Evolutionary conservation across 2,888 invertebrate species (phyloP), one percentile per base, ranked within the genome.

Genomic region (Listrodromus nycthemerus): DNA sequence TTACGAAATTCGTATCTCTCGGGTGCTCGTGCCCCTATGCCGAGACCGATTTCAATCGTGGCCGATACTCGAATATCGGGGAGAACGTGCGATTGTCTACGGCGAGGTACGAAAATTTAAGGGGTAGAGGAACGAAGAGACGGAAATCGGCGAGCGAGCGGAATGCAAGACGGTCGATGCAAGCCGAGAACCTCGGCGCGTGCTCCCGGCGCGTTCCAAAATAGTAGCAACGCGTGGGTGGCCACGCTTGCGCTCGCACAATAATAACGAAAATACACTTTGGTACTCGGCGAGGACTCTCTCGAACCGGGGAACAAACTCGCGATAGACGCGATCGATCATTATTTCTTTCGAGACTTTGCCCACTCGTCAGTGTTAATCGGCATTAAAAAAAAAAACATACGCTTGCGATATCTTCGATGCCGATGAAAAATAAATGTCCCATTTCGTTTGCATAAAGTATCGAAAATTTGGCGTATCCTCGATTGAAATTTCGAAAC

Each of bases 141-240:
- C 24, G 45, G 1, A 10, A 10, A 52, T 33, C n/a, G 27, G 30
- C 30, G 52, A 33, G 13, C 19, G 30, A 1, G 19, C 21, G 19
- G 30, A 55, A 45, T 30, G 21, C 13, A 19, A 27, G 16, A 13
- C 33, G 16, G n/a, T 50, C 63, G 48, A 10, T 48, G 63, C 41
- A 48, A 21, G 48, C 33, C 33, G 65, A 16, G 33, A 63, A 50
- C 30, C 19, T 48, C 21, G 50, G 13, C 19, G 48, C 50, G 10
- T 76, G 78, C 73, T 84, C 86, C 86, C 87, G 90, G 91, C 91
- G 91, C 87, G 87, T 88, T 88, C 90, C 89, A 89, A 92, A 92
- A 92, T 92, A 92, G 92, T 89, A 82, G 86, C 91, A 87, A 89
- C 91, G 91, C 91, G 92, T 92, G 92, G 92, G 92, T 90, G 90